Percentiles rank a stretch among this genome's conserved stretches.
phyloP scores from a whole-genome alignment of 2,797 vertebrate genomes.

The Oreochromis grahami region DNA sequence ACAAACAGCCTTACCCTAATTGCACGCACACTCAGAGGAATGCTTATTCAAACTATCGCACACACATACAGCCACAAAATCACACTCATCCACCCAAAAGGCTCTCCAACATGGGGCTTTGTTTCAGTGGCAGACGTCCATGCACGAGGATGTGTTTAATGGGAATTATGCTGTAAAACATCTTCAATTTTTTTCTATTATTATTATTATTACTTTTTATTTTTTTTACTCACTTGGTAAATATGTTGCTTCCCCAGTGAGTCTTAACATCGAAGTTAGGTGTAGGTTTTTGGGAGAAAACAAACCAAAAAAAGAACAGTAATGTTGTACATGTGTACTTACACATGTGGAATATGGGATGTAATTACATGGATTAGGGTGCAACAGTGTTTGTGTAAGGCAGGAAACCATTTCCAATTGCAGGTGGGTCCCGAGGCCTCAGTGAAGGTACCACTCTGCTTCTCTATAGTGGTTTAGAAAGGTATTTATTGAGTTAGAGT shows the following conservation, averaged over 20 bases:
- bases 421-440: slow-evolving; percentile 65
- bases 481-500: slow-evolving; percentile 63
- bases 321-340: slow-evolving; percentile 70
- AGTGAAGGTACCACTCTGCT: slow-evolving; percentile 37
- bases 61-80: slow-evolving; percentile 50
- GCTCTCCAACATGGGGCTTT: slow-evolving; percentile 68
- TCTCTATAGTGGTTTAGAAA: slow-evolving; percentile 30
- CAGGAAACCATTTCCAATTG: slow-evolving; percentile 70
- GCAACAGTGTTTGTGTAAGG: slow-evolving; percentile 63
- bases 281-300: background rate
- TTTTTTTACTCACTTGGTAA: background rate
- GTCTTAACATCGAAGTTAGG: background rate
- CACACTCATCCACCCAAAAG: slow-evolving; percentile 31
- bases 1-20: slow-evolving; percentile 63
- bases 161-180: slow-evolving; percentile 14
- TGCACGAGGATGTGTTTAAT: slow-evolving; percentile 21
- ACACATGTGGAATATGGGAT: slow-evolving; percentile 66
- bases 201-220: background rate
- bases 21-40: slow-evolving; percentile 64
- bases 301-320: slow-evolving; percentile 10
- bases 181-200: background rate
- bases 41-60: slow-evolving; percentile 70
- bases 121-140: slow-evolving; percentile 76
- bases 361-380: slow-evolving; percentile 71
- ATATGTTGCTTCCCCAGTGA: slow-evolving; percentile 11